Evolutionary conservation across 1,140 invertebrate species (phyloP).

Genomic region (Harlomillsia oculata): DNA sequence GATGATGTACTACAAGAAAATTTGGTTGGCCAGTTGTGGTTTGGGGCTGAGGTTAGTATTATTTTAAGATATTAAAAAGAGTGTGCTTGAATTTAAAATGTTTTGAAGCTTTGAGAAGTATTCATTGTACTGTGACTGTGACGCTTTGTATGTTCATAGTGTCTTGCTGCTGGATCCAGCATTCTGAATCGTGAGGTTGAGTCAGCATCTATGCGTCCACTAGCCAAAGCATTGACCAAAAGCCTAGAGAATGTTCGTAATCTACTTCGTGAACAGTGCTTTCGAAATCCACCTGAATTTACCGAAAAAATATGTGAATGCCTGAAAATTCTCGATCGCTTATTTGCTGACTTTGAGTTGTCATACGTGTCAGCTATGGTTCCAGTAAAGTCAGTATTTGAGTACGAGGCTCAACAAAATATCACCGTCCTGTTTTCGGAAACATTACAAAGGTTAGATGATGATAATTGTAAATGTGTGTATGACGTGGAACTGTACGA

Average conservation of each 20-base stretch:
- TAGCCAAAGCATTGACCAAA: constrained; percentile 89
- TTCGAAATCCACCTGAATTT: constrained; percentile 46
- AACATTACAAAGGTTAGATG: constrained; percentile 62
- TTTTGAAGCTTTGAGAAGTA: background rate
- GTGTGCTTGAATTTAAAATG: background rate
- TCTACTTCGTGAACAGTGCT: constrained; percentile 72
- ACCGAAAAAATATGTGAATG: constrained; percentile 77
- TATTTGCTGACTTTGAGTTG: constrained; percentile 96
- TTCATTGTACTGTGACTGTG: background rate
- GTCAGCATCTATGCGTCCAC: constrained; percentile 88
- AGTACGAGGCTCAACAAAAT: constrained; percentile 93
- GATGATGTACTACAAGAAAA: constrained; percentile 97
- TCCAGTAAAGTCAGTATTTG: constrained; percentile 89
- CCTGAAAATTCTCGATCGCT: constrained; percentile 81
- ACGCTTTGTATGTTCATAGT: constrained; percentile 46
- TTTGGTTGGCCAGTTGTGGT: constrained; percentile 95
- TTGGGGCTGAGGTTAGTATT: constrained; percentile 82
- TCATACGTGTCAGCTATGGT: constrained; percentile 99
- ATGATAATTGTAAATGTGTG: background rate
- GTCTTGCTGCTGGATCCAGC: constrained; percentile 81
- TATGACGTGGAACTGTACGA: too few species aligned
- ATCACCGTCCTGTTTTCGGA: constrained; percentile 96
- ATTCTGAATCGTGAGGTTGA: constrained; percentile 94
- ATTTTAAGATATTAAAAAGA: too few species aligned
- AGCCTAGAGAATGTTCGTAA: constrained; percentile 85